Evolutionary conservation across 1,140 invertebrate genomes (phyloP).

Genomic region (Drosophila prosaltans): DNA sequence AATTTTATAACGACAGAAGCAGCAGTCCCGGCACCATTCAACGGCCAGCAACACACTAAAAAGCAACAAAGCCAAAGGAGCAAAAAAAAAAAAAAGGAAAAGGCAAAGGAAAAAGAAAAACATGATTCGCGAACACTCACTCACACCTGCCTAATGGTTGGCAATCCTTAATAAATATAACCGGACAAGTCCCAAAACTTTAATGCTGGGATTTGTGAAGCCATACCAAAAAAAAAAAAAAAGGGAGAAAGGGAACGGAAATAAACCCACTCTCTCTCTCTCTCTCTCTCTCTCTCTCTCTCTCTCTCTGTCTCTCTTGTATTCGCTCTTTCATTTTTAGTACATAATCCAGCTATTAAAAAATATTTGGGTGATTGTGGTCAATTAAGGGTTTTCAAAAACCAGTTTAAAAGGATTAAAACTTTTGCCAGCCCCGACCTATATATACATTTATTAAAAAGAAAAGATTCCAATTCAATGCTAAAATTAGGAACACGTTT

Average conservation of each 20-base stretch:
- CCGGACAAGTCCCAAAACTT: conserved; percentile 42
- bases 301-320: neutral
- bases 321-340: conserved; percentile 31
- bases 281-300: neutral
- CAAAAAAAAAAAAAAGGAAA: neutral
- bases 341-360: conserved; percentile 63
- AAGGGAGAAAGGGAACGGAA: conserved; percentile 1
- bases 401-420: conserved; percentile 26
- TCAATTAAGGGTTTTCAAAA: conserved; percentile 43
- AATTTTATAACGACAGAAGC: conserved; percentile 66
- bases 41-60: conserved; percentile 10
- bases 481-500: too few species aligned
- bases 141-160: conserved; percentile 74
- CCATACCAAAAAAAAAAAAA: neutral
- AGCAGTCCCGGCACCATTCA: conserved; percentile 28
- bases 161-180: conserved; percentile 35
- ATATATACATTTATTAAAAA: neutral
- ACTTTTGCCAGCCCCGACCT: neutral
- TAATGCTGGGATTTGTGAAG: conserved; percentile 26
- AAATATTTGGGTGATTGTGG: conserved; percentile 31
- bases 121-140: conserved; percentile 39
- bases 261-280: neutral
- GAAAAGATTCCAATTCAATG: neutral
- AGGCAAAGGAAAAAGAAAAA: neutral
- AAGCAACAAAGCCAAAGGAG: conserved; percentile 18